A percentile compares a stretch with the other conserved stretches of the same genome.
Conservation (phyloP, 2,888 invertebrate genomes). For the Brachylomia viminalis region DNA sequence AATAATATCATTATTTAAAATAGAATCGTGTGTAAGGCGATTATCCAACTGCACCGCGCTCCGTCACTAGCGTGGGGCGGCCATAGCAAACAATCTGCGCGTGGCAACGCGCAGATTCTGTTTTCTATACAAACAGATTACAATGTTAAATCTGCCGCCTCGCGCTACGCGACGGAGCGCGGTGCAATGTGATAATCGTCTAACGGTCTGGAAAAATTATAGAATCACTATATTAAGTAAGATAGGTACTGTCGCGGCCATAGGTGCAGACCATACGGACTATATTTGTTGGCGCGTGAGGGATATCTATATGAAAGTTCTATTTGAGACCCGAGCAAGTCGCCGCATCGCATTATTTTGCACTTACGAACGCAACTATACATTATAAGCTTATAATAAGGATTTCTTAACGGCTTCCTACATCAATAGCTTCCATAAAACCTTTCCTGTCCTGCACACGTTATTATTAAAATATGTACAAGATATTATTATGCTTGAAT, state of each 20-base stretch:
- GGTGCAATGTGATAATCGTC: no score
- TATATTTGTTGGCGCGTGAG: background rate
- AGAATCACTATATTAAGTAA: background rate
- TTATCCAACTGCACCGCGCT: no score
- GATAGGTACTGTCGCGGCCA: constrained; percentile 7
- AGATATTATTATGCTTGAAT: constrained; percentile 50
- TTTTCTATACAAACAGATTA: no score
- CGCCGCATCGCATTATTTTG: background rate
- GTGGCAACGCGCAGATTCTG: no score
- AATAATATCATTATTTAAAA: background rate
- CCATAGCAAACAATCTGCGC: no score
- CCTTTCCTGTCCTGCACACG: constrained; percentile 17
- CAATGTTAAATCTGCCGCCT: no score
- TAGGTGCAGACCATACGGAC: background rate
- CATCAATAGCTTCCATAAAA: constrained; percentile 23
- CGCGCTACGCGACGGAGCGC: no score
- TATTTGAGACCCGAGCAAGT: background rate
- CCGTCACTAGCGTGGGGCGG: no score
- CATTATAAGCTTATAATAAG: background rate
- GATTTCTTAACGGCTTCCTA: constrained; percentile 11
- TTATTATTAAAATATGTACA: constrained; percentile 34
- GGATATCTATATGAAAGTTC: background rate
- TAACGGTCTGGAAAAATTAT: constrained; percentile 5
- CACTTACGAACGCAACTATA: constrained; percentile 21
- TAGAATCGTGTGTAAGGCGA: constrained; percentile 6